Base-by-base conservation (phyloP, 2,113 vertebrate species). In the Phalacrocorax aristotelis region DNA sequence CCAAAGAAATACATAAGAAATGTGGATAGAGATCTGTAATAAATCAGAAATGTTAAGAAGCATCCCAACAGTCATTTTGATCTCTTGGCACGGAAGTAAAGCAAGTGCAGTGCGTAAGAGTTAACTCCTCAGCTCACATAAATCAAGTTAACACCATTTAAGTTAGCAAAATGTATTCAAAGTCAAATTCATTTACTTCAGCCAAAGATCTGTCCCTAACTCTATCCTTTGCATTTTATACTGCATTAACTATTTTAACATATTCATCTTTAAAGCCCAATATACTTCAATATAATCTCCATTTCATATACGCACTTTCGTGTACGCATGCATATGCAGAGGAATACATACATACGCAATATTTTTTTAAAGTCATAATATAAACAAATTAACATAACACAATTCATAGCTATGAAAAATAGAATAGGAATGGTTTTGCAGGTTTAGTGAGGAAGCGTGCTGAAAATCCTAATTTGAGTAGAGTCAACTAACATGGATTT, bases 191-290 rank as follows among this genome's bases (percentile, higher is more conserved):
- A 86, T 96, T 96, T 93, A 96, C 93, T 97, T 51, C 82, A 95
- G 95, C 94, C 94, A 95, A 96, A 96, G 87, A 97, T 97, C 91
- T 97, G 93, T 97, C 96, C 96, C 95, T 96, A 96, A 83, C 78
- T 85, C 40, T 84, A 95, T 93, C 89, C 93, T 79, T 94, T 74
- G 68, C 89, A 95, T 97, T 96, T 97, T 97, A 79, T 97, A 85
- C 62, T 29, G 58, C 87, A 93, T 91, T 95, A 95, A 91, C 78
- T 90, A 48, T 95, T 97, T 94, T 97, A 97, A 96, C 52, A 69
- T 80, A 96, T 94, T 93, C 94, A 44, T 68, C 68, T 93, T 96
- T 96, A 95, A 96, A 95, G 87, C 91, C 93, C 91, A 90, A 58
- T 91, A 70, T 68, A 86, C 55, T 95, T 94, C 87, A 95, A 77